phyloP scores from a whole-genome alignment of 2,888 invertebrate species.

The Drosophila niveifrons region DNA sequence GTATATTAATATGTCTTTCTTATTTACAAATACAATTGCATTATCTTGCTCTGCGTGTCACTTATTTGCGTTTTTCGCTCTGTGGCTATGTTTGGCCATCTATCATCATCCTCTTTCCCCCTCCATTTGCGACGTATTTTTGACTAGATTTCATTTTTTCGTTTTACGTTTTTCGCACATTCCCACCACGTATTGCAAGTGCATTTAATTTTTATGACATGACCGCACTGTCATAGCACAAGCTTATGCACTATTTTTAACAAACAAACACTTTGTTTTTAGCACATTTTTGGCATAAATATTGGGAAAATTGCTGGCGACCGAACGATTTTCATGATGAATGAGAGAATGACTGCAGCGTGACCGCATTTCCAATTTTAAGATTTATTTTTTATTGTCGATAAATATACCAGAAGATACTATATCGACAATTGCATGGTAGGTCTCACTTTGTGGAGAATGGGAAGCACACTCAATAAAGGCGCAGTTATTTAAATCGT shows the following conservation, averaged over 20 bases:
- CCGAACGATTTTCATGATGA: slow-evolving; percentile 62
- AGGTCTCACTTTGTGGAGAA: background rate
- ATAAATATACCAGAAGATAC: background rate
- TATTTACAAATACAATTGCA: slow-evolving; percentile 66
- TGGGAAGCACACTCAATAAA: background rate
- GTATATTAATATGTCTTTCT: slow-evolving; percentile 46
- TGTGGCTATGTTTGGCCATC: slow-evolving; percentile 61
- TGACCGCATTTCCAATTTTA: background rate
- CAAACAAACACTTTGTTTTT: slow-evolving; percentile 40
- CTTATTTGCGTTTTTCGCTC: slow-evolving; percentile 74
- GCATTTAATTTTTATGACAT: slow-evolving; percentile 21
- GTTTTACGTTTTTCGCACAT: slow-evolving; percentile 40
- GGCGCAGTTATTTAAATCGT: background rate
- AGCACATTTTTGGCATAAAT: slow-evolving; percentile 60
- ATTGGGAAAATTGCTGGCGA: slow-evolving; percentile 42
- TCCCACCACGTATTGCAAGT: slow-evolving; percentile 21
- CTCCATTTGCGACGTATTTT: slow-evolving; percentile 61
- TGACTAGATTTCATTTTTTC: slow-evolving; percentile 77
- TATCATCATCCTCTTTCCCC: slow-evolving; percentile 55
- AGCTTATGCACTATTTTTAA: slow-evolving; percentile 35
- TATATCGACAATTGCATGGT: background rate
- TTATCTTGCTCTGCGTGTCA: slow-evolving; percentile 74
- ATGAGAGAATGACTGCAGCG: slow-evolving; percentile 52
- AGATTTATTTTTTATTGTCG: background rate
- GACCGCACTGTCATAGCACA: slow-evolving; percentile 22